phyloP scores from a whole-genome alignment of 2,888 invertebrate species.

The Machimus rusticus region DNA sequence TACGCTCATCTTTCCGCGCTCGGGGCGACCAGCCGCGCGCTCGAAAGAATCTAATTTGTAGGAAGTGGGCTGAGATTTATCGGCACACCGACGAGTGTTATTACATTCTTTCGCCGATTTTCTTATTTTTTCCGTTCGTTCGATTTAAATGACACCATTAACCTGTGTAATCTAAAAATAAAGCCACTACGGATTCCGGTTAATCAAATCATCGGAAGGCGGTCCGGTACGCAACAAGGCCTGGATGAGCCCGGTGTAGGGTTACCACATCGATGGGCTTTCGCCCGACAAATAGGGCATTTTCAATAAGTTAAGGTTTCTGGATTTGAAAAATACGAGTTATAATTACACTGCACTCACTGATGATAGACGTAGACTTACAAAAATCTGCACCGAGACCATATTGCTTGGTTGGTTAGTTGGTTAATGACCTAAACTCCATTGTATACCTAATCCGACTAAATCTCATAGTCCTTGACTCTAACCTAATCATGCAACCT shows the following conservation, averaged over 20 bases:
- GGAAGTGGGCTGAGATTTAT: conserved; percentile 38
- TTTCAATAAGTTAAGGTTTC: not conserved
- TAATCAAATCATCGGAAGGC: conserved; percentile 1
- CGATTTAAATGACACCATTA: conserved; percentile 15
- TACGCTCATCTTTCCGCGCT: conserved; percentile 1
- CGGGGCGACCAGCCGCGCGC: not conserved
- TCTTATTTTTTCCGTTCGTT: conserved; percentile 14
- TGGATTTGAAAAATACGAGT: not conserved
- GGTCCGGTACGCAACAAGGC: not conserved
- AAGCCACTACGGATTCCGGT: conserved; percentile 1
- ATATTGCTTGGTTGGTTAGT: too few relatives aligned
- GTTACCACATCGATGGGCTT: not conserved
- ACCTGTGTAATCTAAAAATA: conserved; percentile 23
- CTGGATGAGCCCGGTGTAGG: not conserved
- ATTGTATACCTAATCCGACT: too few relatives aligned
- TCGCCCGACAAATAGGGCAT: not conserved
- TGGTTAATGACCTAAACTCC: too few relatives aligned
- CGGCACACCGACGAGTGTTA: not conserved
- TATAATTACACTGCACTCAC: not conserved
- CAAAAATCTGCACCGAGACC: too few relatives aligned
- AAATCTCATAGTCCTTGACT: too few relatives aligned
- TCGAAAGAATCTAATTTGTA: conserved; percentile 26
- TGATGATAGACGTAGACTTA: too few relatives aligned
- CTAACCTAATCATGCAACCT: too few relatives aligned
- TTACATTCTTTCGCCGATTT: conserved; percentile 10